Evolutionary conservation across 1,140 invertebrate genomes (phyloP), one percentile per base, ranked within the genome.

Genomic region (Papilio polyxenes): DNA sequence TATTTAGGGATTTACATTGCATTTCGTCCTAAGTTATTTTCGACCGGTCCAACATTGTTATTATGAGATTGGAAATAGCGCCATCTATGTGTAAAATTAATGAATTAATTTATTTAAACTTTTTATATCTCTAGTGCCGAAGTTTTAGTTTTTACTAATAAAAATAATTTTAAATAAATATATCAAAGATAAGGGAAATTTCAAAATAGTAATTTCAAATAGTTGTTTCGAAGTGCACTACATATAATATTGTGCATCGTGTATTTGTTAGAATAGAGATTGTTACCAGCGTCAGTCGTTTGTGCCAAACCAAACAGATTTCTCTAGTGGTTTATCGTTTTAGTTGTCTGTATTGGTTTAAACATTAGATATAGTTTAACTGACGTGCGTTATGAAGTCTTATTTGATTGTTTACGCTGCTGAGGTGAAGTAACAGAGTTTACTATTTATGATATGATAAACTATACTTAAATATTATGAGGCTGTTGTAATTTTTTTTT

Each of bases 371-470:
- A 37, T 10, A 40, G 65, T 72, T 37, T 65, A 11, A 40, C 31
- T 37, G 23, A 72, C 65, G 62, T 69, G 23, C 23, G 65, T 72
- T 72, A 62, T 72, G 65, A 72, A 72, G 31, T 65, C 9, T 69
- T 37, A 69, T 72, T 31, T 72, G 11, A 65, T 65, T 65, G 62
- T 65, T 65, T 31, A 65, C 10, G n/a, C 7, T 59, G n/a, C 7
- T 8, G 56, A 59, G 17, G 56, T 59, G 3, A 53, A 53, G 51
- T 59, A 20, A 59, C n/a, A n/a, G 56, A 20, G 56, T 59, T n/a
- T 59, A 44, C 40, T 44, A 44, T 44, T 44, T 44, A 44, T 44
- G 4, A 44, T 44, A 44, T 4, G 7, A 44, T 44, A 6, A 44
- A 44, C 40, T 44, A n/a, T n/a, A 44, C 40, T 6, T 44, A 4